phyloP scores from a whole-genome alignment of 2,888 invertebrate genomes.

The Chorisops tibialis region DNA sequence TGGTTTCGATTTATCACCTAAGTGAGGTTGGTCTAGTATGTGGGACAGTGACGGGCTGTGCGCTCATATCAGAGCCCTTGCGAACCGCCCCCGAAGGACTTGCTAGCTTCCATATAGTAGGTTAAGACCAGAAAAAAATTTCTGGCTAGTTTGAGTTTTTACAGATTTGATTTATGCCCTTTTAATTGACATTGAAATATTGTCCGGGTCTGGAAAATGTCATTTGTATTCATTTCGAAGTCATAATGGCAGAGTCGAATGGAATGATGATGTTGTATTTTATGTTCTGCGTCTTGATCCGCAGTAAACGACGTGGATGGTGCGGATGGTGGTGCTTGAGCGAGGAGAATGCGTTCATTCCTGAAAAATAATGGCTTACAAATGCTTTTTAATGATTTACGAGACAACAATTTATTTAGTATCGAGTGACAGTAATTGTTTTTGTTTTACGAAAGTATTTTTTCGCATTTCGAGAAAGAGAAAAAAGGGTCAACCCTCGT shows the following conservation, averaged over 20 bases:
- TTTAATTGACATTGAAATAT: conserved; percentile 36
- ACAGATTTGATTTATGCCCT: conserved; percentile 32
- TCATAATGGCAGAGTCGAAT: conserved; percentile 29
- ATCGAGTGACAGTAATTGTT: too few species aligned
- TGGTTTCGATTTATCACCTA: background rate
- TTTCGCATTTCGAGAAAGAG: too few species aligned
- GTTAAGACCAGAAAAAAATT: background rate
- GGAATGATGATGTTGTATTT: too few species aligned
- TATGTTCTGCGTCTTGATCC: too few species aligned
- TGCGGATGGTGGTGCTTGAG: too few species aligned
- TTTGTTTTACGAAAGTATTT: too few species aligned
- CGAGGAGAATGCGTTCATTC: too few species aligned
- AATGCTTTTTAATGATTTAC: too few species aligned
- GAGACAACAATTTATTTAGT: too few species aligned
- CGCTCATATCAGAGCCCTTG: background rate
- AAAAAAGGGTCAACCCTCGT: too few species aligned
- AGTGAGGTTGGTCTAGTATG: background rate
- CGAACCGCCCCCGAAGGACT: background rate
- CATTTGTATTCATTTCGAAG: conserved; percentile 34
- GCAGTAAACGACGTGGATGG: too few species aligned
- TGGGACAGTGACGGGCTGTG: background rate
- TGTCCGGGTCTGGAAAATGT: conserved; percentile 33
- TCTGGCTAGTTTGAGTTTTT: conserved; percentile 4
- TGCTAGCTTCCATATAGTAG: background rate
- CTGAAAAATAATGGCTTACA: too few species aligned